Evolutionary conservation across 92 coral and sea anemone species (phyloP).

Genomic region (Isaurus tuberculatus): DNA sequence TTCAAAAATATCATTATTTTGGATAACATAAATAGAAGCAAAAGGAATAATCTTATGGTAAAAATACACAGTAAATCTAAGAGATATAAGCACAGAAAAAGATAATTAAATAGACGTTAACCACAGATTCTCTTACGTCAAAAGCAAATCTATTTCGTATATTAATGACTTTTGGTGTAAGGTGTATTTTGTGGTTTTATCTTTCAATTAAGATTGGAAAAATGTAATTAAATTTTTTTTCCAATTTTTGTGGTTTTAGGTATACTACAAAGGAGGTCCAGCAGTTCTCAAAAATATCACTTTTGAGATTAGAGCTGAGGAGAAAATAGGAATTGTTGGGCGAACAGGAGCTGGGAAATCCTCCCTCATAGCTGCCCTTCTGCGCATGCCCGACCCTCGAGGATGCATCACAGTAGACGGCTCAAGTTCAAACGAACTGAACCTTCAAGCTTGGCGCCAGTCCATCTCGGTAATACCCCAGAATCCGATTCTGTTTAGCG

Average conservation of each 20-base stretch:
- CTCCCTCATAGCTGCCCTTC: slow-evolving; percentile 23
- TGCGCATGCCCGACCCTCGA: slow-evolving; percentile 33
- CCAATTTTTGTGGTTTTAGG: not conserved
- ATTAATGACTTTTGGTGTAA: too few species aligned
- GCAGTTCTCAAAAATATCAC: slow-evolving; percentile 19
- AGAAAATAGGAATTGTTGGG: slow-evolving; percentile 24
- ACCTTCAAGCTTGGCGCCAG: slow-evolving; percentile 43
- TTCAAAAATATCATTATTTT: too few species aligned
- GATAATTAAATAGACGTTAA: too few species aligned
- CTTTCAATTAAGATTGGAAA: not conserved
- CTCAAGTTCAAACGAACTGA: not conserved
- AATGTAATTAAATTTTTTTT: not conserved
- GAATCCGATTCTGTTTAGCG: slow-evolving; percentile 35
- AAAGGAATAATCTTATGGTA: too few species aligned
- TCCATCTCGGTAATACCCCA: slow-evolving; percentile 36
- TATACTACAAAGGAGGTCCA: slow-evolving; percentile 31
- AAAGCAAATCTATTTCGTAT: too few species aligned
- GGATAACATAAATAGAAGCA: too few species aligned
- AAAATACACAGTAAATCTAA: too few species aligned
- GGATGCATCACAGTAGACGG: slow-evolving; percentile 26
- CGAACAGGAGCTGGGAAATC: slow-evolving; percentile 28
- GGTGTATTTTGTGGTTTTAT: not conserved
- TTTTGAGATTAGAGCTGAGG: slow-evolving; percentile 10
- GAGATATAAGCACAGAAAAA: too few species aligned
- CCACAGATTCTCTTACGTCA: too few species aligned